phyloP scores from a whole-genome alignment of 1,140 invertebrate genomes.

The Apolygus lucorum region DNA sequence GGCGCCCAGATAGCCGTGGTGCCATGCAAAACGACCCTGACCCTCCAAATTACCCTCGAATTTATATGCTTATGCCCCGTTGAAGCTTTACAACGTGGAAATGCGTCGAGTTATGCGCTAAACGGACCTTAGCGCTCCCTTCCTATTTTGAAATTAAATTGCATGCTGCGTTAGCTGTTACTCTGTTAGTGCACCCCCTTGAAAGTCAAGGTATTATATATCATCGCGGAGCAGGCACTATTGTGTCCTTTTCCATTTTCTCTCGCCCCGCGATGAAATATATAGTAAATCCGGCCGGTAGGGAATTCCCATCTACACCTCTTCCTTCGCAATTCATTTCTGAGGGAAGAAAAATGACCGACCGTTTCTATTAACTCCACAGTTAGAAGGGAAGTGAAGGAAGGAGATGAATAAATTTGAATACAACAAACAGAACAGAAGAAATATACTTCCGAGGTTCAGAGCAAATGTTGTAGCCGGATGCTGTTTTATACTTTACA shows the following conservation, averaged over 20 bases:
- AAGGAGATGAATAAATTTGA: too few relatives aligned
- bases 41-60: constrained; percentile 19
- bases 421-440: too few relatives aligned
- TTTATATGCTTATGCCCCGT: constrained; percentile 22
- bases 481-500: too few relatives aligned
- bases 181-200: not conserved
- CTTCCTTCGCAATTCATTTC: too few relatives aligned
- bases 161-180: not conserved
- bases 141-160: not conserved
- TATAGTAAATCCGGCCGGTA: too few relatives aligned
- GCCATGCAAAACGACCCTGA: not conserved
- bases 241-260: not conserved
- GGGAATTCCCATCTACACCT: too few relatives aligned
- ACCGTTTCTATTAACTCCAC: too few relatives aligned
- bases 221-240: not conserved
- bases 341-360: too few relatives aligned
- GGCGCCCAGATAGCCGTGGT: constrained; percentile 5
- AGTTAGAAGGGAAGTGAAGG: too few relatives aligned
- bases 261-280: too few relatives aligned
- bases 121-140: not conserved
- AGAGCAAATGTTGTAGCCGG: too few relatives aligned
- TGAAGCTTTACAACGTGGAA: constrained; percentile 19
- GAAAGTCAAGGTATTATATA: not conserved
- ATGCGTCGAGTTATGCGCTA: constrained; percentile 9
- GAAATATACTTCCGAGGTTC: too few relatives aligned